Evolutionary conservation across 2,797 vertebrate species (phyloP).

Genomic region (Melopsittacus undulatus): DNA sequence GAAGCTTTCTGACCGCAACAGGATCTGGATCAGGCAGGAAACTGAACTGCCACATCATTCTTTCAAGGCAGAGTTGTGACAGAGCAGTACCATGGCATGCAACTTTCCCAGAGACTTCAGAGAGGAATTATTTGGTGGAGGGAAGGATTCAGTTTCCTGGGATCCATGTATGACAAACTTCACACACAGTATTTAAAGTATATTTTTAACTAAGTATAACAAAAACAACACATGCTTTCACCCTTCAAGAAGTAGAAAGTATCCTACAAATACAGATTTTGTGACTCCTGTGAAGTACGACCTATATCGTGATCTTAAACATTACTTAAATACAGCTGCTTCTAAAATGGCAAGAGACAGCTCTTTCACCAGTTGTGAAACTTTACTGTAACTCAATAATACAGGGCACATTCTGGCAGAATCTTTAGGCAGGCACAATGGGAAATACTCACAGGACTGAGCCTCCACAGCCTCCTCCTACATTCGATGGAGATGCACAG

Average conservation of each 20-base stretch:
- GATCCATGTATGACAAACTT: not conserved
- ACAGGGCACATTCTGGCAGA: not conserved
- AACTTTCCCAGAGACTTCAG: not conserved
- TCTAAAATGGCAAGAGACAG: not conserved
- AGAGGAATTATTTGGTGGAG: not conserved
- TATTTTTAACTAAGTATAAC: not conserved
- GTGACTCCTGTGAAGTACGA: not conserved
- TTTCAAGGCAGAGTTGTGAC: not conserved
- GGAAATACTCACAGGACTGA: not conserved
- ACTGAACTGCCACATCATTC: not conserved
- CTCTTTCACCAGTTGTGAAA: not conserved
- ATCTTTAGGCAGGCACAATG: not conserved
- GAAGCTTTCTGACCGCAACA: not conserved
- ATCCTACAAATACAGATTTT: not conserved
- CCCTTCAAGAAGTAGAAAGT: not conserved
- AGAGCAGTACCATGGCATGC: not conserved
- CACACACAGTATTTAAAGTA: not conserved
- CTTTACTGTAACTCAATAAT: not conserved
- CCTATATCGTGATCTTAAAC: fast-evolving
- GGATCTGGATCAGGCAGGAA: not conserved
- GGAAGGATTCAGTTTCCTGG: not conserved
- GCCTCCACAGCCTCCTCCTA: not conserved
- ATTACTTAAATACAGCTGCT: not conserved
- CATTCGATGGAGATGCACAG: not conserved
- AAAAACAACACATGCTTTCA: not conserved